Conservation (phyloP, 2,888 invertebrate species). For the Geophilus truncorum region DNA sequence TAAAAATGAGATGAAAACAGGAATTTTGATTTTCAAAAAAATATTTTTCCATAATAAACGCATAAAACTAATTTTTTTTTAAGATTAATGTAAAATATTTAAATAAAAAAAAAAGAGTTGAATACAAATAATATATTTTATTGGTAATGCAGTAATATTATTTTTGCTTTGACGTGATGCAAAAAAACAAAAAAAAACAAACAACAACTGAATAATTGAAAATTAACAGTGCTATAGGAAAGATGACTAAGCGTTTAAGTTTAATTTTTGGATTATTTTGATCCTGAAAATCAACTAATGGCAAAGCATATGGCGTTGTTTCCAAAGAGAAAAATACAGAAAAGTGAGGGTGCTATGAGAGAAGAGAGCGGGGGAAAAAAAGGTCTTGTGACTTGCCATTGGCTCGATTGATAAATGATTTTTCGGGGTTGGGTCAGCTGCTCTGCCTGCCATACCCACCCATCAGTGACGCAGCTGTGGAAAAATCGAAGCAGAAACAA, state of each 20-base stretch:
- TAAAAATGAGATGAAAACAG: not conserved
- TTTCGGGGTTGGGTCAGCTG: slow-evolving; percentile 25
- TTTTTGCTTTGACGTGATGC: no score
- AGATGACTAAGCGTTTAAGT: not conserved
- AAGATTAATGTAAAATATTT: no score
- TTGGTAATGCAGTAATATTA: no score
- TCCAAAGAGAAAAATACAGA: not conserved
- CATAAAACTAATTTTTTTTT: no score
- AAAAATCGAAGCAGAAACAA: slow-evolving; percentile 12
- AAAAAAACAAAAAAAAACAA: no score
- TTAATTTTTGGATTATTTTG: not conserved
- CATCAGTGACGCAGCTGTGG: slow-evolving; percentile 5
- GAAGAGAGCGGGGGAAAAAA: not conserved
- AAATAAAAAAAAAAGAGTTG: no score
- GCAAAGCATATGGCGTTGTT: not conserved
- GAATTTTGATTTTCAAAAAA: not conserved
- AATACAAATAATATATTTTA: no score
- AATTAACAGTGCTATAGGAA: no score
- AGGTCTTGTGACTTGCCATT: slow-evolving; percentile 14
- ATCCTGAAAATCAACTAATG: not conserved
- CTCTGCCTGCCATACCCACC: slow-evolving; percentile 14
- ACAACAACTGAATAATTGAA: no score
- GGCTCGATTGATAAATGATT: slow-evolving; percentile 22
- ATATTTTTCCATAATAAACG: no score
- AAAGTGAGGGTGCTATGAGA: not conserved